Percentiles rank a stretch among this genome's conserved stretches.
phyloP scores from a whole-genome alignment of 2,888 invertebrate genomes.

The Eueremaeus valkanovi region DNA sequence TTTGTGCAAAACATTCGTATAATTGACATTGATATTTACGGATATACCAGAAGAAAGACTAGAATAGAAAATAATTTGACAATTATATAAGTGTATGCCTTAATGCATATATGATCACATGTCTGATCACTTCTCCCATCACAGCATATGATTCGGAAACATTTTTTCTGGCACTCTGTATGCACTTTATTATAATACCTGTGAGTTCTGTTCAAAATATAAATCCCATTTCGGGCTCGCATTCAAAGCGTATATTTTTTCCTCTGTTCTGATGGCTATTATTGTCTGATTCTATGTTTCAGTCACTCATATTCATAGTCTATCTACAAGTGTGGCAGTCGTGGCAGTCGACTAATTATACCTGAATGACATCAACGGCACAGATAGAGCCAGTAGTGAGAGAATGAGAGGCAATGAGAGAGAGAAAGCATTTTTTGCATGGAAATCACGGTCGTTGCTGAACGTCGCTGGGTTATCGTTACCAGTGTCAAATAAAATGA shows the following conservation, averaged over 20 bases:
- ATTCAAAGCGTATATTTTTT: background rate
- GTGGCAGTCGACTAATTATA: slow-evolving; percentile 16
- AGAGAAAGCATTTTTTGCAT: slow-evolving; percentile 20
- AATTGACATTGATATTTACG: background rate
- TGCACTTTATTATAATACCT: background rate
- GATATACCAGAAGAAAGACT: background rate
- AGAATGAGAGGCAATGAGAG: background rate
- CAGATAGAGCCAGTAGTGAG: background rate
- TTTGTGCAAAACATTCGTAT: background rate
- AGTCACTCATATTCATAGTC: background rate
- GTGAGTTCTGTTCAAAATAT: slow-evolving; percentile 8
- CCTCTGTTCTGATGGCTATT: slow-evolving; percentile 11
- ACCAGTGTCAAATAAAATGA: slow-evolving; percentile 30
- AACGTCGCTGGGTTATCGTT: slow-evolving; percentile 17
- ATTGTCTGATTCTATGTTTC: slow-evolving; percentile 1
- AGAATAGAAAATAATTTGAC: background rate
- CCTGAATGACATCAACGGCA: slow-evolving; percentile 24
- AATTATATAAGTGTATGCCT: background rate
- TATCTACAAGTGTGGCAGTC: slow-evolving; percentile 29
- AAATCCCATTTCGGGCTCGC: slow-evolving; percentile 23
- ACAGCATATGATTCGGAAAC: too few species aligned
- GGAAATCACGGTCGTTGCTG: slow-evolving; percentile 13
- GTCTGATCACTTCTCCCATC: background rate
- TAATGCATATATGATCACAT: slow-evolving; percentile 19
- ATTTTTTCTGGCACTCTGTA: too few species aligned